Conservation (phyloP, 2,797 vertebrate species). For the Clamator glandarius region DNA sequence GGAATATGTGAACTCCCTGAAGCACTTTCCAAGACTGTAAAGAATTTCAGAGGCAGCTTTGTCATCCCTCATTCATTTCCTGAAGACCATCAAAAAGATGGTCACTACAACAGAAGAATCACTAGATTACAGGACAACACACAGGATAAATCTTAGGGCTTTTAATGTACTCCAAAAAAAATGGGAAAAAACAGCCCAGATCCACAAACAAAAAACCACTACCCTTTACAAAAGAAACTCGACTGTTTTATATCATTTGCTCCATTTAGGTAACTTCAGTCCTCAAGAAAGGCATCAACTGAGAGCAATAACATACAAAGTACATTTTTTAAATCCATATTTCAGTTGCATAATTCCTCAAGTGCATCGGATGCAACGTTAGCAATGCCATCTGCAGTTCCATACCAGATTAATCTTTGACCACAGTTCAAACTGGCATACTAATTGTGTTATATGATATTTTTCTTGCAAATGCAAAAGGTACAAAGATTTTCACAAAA, state of each 20-base stretch:
- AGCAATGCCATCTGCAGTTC: neutral
- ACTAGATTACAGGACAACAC: neutral
- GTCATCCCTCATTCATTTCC: neutral
- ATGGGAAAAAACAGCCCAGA: neutral
- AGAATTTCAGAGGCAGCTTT: neutral
- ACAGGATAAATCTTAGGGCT: neutral
- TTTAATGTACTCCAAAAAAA: neutral
- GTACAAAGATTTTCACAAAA: neutral
- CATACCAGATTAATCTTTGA: neutral
- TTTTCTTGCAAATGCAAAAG: neutral
- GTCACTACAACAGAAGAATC: neutral
- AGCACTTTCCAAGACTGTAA: neutral
- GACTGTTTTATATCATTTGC: neutral
- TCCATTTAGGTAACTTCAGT: neutral
- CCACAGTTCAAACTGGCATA: rapidly evolving
- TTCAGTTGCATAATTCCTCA: neutral
- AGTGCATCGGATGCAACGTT: neutral
- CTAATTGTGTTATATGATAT: neutral
- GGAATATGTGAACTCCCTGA: neutral
- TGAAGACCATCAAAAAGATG: neutral
- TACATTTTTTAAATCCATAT: neutral
- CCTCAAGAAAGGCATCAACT: neutral
- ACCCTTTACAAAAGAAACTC: neutral
- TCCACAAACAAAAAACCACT: rapidly evolving
- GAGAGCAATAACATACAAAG: neutral